A percentile compares a stretch with the other conserved stretches of the same genome.
Conservation (phyloP, 2,113 vertebrate genomes). For the Brienomyrus longianalis region DNA sequence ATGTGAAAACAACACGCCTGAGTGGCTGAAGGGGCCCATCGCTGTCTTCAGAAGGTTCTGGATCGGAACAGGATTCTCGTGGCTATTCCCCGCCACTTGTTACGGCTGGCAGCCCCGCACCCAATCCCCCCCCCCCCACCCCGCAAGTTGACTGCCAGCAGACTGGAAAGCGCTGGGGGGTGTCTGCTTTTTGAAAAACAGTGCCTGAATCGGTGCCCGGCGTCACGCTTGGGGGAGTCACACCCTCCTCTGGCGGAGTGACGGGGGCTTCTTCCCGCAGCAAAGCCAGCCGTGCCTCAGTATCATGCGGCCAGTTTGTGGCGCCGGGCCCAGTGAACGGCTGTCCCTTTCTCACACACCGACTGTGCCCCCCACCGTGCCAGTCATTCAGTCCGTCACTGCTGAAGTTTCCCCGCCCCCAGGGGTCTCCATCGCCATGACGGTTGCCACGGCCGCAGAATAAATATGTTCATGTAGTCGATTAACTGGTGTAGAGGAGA, state of each 20-base stretch:
- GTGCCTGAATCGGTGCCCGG: neutral
- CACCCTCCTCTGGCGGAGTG: neutral
- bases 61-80: neutral
- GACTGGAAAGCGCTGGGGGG: neutral
- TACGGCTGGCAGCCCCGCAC: neutral
- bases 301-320: neutral
- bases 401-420: neutral
- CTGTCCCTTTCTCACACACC: neutral
- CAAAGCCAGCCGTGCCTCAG: neutral
- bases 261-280: neutral
- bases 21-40: neutral
- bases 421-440: neutral
- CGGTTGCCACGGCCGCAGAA: neutral
- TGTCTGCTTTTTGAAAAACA: neutral
- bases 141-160: neutral
- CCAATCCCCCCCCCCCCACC: neutral
- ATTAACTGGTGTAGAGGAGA: neutral
- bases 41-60: neutral
- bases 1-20: slow-evolving; percentile 15
- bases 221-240: neutral
- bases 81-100: neutral
- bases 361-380: neutral
- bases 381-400: neutral
- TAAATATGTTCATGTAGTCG: neutral
- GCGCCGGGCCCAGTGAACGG: neutral